phyloP scores from a whole-genome alignment of 2,888 invertebrate species.

The Drosophila austrosaltans region DNA sequence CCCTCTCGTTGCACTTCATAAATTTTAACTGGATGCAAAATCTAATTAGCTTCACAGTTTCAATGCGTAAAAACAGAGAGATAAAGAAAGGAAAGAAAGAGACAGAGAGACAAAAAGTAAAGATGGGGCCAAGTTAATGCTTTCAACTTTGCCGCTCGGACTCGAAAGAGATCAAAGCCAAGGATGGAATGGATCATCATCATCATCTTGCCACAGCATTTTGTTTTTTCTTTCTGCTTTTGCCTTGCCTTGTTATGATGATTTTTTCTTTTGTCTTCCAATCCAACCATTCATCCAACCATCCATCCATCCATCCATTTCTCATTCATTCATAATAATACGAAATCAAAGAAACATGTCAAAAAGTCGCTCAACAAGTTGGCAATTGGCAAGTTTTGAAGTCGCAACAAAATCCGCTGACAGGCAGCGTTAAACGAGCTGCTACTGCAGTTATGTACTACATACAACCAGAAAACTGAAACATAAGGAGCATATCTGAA shows the following conservation, averaged over 20 bases:
- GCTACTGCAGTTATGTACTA: slow-evolving; percentile 25
- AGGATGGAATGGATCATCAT: slow-evolving; percentile 66
- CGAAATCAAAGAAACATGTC: slow-evolving; percentile 63
- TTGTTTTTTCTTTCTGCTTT: background rate
- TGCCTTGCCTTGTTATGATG: slow-evolving; percentile 73
- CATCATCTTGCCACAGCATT: slow-evolving; percentile 22
- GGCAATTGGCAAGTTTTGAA: slow-evolving; percentile 21
- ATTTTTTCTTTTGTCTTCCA: slow-evolving; percentile 55
- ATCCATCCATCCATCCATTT: slow-evolving; percentile 28
- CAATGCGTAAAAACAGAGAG: slow-evolving; percentile 58
- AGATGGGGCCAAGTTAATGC: slow-evolving; percentile 45
- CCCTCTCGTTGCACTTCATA: slow-evolving; percentile 77
- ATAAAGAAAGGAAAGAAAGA: slow-evolving; percentile 5
- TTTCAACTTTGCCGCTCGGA: slow-evolving; percentile 70
- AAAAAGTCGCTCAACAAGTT: slow-evolving; percentile 58
- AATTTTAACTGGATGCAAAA: slow-evolving; percentile 60
- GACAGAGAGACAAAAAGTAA: slow-evolving; percentile 32
- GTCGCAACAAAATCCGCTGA: slow-evolving; percentile 30
- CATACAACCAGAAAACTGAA: slow-evolving; percentile 16
- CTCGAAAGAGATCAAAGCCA: slow-evolving; percentile 74
- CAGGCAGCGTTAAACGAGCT: slow-evolving; percentile 54
- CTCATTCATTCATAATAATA: slow-evolving; percentile 70
- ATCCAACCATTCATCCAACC: slow-evolving; percentile 23
- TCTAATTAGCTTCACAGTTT: slow-evolving; percentile 74
- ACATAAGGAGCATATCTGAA: background rate